Evolutionary conservation across 2,888 invertebrate genomes (phyloP).

Genomic region (Eurytoma californica): DNA sequence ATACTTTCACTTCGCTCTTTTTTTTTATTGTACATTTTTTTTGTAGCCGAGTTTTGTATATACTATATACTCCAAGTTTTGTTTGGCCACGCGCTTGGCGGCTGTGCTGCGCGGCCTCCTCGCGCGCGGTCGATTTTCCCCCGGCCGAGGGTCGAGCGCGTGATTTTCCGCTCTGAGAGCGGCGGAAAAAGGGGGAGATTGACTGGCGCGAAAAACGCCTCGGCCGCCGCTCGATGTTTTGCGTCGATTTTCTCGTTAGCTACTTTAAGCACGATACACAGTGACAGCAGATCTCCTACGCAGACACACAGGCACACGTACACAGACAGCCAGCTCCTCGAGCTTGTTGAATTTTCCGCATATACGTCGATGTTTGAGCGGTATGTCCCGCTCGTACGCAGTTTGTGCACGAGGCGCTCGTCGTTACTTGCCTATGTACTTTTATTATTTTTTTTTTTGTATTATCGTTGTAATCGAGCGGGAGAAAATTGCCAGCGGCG

Average conservation of each 20-base stretch:
- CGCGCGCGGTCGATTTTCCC: conserved; percentile 1
- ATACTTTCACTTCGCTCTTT: not conserved
- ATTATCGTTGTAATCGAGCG: not conserved
- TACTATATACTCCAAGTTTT: not conserved
- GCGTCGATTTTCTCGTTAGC: conserved; percentile 17
- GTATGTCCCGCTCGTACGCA: not conserved
- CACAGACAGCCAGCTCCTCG: no score
- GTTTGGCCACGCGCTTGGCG: not conserved
- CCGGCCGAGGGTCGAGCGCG: not conserved
- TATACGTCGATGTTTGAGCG: not conserved
- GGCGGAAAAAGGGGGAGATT: not conserved
- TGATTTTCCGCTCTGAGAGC: not conserved
- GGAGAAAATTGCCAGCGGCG: not conserved
- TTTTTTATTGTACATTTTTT: not conserved
- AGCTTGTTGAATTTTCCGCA: not conserved
- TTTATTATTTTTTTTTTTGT: not conserved
- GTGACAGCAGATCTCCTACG: not conserved
- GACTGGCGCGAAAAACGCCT: conserved; percentile 7
- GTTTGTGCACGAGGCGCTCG: not conserved
- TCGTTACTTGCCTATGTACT: not conserved
- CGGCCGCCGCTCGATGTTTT: conserved; percentile 22
- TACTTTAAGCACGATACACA: not conserved
- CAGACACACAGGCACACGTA: not conserved
- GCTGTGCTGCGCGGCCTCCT: not conserved
- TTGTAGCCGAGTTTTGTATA: no score